A percentile compares a stretch with the other conserved stretches of the same genome.
These are phyloP conservation scores for Microctonus hyperodae DNA, from an alignment of 2,888 invertebrate species.

Conservation along the genomic window DNA sequence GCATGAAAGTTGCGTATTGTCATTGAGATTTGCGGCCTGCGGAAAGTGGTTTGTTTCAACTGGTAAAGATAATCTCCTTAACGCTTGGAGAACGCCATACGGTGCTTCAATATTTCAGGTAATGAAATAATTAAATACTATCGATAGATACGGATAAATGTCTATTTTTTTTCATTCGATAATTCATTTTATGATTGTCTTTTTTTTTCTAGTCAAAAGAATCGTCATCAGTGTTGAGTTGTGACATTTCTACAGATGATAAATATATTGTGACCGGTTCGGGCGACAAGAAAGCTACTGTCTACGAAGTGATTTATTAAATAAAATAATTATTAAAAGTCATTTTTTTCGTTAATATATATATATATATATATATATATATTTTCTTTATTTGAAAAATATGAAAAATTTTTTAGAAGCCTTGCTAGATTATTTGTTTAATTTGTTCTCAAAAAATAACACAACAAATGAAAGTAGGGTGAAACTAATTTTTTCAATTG, in stretches of 20 bases:
- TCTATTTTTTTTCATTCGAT: constrained; percentile 26
- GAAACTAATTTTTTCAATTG: not conserved
- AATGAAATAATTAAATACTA: constrained; percentile 36
- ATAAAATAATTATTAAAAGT: not conserved
- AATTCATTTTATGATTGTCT: constrained; percentile 18
- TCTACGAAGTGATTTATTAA: constrained; percentile 94
- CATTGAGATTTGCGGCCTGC: constrained; percentile 91
- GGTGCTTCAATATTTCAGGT: constrained; percentile 99
- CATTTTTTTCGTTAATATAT: too few species aligned
- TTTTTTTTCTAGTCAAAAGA: constrained; percentile 83
- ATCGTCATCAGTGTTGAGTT: constrained; percentile 96
- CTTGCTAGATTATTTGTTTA: not conserved
- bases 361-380: too few species aligned
- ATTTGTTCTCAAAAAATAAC: not conserved
- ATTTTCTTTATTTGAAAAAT: not conserved
- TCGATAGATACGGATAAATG: constrained; percentile 16
- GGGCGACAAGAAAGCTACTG: constrained; percentile 97
- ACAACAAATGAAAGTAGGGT: not conserved
- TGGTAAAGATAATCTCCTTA: constrained; percentile 97
- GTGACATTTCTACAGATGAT: constrained; percentile 97
- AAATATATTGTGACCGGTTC: constrained; percentile 98
- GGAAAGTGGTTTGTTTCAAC: constrained; percentile 99
- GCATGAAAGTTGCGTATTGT: constrained; percentile 96
- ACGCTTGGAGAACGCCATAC: constrained; percentile 98
- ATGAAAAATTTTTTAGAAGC: not conserved